These are phyloP conservation scores for Siniperca knerii DNA, from an alignment of 2,113 vertebrate species.

Conservation along the genomic window DNA sequence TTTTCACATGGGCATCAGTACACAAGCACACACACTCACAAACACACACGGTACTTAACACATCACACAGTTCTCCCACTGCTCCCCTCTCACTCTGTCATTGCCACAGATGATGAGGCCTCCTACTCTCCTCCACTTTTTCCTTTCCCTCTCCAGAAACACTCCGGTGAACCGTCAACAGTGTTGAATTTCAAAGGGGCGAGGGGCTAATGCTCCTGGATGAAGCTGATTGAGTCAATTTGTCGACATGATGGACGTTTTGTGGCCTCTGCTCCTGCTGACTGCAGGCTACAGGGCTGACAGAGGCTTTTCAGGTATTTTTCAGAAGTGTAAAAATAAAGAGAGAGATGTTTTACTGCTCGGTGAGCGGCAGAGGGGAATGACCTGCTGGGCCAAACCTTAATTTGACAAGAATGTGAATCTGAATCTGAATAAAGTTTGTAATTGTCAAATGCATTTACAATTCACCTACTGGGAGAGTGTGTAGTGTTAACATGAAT, in stretches of 20 bases:
- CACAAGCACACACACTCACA: neutral
- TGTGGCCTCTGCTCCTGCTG: slow-evolving; percentile 35
- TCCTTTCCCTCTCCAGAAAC: slow-evolving; percentile 89
- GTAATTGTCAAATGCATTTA: neutral
- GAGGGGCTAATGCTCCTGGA: slow-evolving; percentile 49
- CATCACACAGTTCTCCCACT: slow-evolving; percentile 6
- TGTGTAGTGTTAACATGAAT: neutral
- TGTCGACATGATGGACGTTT: slow-evolving; percentile 73
- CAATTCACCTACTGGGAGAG: no score
- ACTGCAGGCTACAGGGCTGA: slow-evolving; percentile 36
- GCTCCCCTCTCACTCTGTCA: slow-evolving; percentile 42
- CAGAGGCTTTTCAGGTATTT: slow-evolving; percentile 15
- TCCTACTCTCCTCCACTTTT: slow-evolving; percentile 39
- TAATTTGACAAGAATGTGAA: neutral
- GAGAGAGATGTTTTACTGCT: neutral
- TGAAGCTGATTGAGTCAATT: slow-evolving; percentile 73
- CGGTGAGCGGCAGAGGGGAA: neutral
- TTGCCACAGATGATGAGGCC: slow-evolving; percentile 46
- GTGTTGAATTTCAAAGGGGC: slow-evolving; percentile 76
- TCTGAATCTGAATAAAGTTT: neutral
- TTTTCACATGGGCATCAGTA: neutral
- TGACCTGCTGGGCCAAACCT: neutral
- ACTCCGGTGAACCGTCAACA: slow-evolving; percentile 66
- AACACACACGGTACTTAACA: slow-evolving; percentile 8
- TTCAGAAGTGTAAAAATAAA: neutral